Evolutionary conservation across 2,888 invertebrate species (phyloP), one percentile per base, ranked within the genome.

Genomic region (Druceiella hillmani): DNA sequence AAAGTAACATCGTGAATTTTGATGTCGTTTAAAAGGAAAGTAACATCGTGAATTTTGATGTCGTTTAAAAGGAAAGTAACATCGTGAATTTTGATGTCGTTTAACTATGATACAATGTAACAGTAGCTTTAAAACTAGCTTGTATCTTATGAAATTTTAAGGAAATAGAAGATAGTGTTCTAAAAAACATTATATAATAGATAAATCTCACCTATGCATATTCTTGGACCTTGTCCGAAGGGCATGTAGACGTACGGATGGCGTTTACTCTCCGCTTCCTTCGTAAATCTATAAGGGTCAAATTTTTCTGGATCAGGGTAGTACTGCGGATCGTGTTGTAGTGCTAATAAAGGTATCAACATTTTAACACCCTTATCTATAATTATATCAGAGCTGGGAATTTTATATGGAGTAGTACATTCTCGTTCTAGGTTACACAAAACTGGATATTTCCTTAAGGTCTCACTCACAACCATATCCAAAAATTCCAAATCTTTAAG

Each of bases 161-260:
- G n/a, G n/a, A n/a, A n/a, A n/a, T n/a, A n/a, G n/a, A n/a, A n/a
- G n/a, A n/a, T n/a, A n/a, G n/a, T n/a, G n/a, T n/a, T n/a, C n/a
- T n/a, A n/a, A n/a, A n/a, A n/a, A n/a, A n/a, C n/a, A n/a, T n/a
- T n/a, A n/a, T n/a, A n/a, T n/a, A n/a, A n/a, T n/a, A n/a, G n/a
- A n/a, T n/a, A n/a, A n/a, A n/a, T n/a, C 59, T 56, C 50, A 66
- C 66, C 67, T 6, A 66, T 63, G 42, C 67, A 69, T 38, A 62
- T 62, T 31, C 68, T 53, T 2, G 65, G 66, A 4, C 67, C 67
- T 15, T 56, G 52, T 26, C 67, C 67, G 44, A 68, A 68, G 3
- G 67, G 65, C 35, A 66, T 37, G 42, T 58, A 68, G 2, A 60
- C 60, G 43, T 59, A 62, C 0, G 57, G 48, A 38, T 60, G 61